These are phyloP conservation scores for Arenaria interpres DNA, from an alignment of 2,113 vertebrate genomes.

Conservation along the genomic window DNA sequence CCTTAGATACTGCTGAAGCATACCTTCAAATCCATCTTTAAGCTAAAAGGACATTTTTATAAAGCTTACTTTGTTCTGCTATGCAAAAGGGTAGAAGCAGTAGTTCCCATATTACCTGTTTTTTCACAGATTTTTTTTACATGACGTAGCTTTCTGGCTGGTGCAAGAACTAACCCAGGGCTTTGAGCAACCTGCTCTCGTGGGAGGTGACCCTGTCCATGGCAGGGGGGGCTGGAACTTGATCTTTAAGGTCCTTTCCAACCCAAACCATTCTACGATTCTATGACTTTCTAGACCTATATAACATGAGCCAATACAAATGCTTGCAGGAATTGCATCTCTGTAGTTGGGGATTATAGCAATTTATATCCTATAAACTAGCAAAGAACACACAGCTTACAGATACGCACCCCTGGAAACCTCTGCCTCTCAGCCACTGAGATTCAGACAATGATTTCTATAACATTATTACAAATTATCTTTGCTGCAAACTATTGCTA, in stretches of 20 bases:
- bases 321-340: neutral
- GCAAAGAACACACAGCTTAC: neutral
- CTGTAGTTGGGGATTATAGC: neutral
- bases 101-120: neutral
- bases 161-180: neutral
- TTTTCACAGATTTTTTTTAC: neutral
- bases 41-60: neutral
- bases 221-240: neutral
- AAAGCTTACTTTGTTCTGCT: neutral
- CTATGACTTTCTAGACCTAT: neutral
- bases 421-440: neutral
- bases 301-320: neutral
- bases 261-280: neutral
- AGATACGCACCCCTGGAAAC: neutral
- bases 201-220: fast-evolving
- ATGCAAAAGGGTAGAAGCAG: neutral
- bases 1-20: neutral
- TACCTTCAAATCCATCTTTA: neutral
- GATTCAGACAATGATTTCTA: neutral
- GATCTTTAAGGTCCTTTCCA: neutral
- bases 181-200: neutral
- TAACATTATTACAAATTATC: fast-evolving
- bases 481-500: neutral
- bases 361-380: neutral
- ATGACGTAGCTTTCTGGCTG: neutral